phyloP scores from a whole-genome alignment of 2,113 vertebrate species.

The Steatornis caripensis region DNA sequence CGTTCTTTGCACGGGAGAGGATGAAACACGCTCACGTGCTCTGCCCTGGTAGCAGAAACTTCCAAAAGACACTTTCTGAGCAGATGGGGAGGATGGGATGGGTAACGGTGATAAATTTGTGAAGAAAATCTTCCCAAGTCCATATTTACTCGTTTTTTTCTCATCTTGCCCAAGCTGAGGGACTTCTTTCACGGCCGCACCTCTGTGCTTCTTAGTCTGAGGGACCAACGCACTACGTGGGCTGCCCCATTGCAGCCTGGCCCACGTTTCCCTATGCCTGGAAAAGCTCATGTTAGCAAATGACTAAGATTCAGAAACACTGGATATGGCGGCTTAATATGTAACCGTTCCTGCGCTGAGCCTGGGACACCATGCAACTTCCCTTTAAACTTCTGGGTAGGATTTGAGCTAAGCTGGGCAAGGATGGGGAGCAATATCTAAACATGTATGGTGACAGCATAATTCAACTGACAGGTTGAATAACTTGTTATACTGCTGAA shows the following conservation, averaged over 20 bases:
- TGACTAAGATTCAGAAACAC: neutral
- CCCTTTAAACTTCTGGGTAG: no score
- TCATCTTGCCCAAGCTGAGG: neutral
- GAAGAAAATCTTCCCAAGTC: neutral
- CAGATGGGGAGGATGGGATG: neutral
- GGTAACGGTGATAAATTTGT: neutral
- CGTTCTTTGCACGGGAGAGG: neutral
- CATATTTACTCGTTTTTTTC: neutral
- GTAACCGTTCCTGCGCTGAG: no score
- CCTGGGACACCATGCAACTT: no score
- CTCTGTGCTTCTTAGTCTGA: neutral
- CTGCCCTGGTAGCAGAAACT: neutral
- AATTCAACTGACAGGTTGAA: no score
- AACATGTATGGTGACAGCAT: no score
- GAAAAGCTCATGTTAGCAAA: neutral
- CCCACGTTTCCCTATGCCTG: neutral
- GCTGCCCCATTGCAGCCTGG: no score
- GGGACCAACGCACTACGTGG: no score
- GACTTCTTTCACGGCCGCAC: neutral
- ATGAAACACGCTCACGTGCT: accelerated
- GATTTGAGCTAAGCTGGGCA: no score
- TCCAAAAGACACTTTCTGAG: neutral
- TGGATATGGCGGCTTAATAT: no score
- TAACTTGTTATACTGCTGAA: no score
- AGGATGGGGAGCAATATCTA: no score